A percentile compares a stretch with the other conserved stretches of the same genome.
These are phyloP conservation scores for Speoplatyrhinus poulsoni DNA, from an alignment of 2,113 vertebrate species.

Conservation along the genomic window DNA sequence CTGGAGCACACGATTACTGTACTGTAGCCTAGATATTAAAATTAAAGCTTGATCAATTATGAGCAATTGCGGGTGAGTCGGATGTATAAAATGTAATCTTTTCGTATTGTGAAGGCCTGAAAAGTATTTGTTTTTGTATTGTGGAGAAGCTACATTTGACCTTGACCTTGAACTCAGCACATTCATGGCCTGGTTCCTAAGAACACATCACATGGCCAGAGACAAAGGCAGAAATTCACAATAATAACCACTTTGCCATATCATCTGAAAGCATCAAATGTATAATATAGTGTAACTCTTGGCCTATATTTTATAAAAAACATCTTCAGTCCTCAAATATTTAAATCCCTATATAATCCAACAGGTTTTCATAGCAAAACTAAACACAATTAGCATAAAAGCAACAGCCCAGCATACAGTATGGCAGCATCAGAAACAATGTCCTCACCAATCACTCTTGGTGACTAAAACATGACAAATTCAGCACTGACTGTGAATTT, in stretches of 20 bases:
- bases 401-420: too few relatives aligned
- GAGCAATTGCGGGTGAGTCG: neutral
- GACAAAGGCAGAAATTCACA: constrained; percentile 1
- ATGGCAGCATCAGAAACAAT: too few relatives aligned
- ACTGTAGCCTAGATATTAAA: neutral
- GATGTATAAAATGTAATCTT: neutral
- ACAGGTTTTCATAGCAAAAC: neutral
- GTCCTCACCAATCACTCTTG: too few relatives aligned
- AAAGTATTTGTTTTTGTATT: too few relatives aligned
- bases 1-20: neutral
- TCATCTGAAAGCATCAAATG: constrained; percentile 19
- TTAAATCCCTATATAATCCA: constrained; percentile 14
- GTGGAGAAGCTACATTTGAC: too few relatives aligned
- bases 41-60: neutral
- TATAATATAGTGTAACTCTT: constrained; percentile 5
- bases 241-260: neutral
- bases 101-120: too few relatives aligned
- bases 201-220: neutral
- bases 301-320: constrained; percentile 32
- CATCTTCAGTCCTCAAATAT: constrained; percentile 25
- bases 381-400: neutral
- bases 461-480: too few relatives aligned
- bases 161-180: neutral
- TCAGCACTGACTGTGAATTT: too few relatives aligned
- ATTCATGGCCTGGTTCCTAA: neutral